Conservation (phyloP, 1,140 invertebrate species). For the Melanaphis sacchari region DNA sequence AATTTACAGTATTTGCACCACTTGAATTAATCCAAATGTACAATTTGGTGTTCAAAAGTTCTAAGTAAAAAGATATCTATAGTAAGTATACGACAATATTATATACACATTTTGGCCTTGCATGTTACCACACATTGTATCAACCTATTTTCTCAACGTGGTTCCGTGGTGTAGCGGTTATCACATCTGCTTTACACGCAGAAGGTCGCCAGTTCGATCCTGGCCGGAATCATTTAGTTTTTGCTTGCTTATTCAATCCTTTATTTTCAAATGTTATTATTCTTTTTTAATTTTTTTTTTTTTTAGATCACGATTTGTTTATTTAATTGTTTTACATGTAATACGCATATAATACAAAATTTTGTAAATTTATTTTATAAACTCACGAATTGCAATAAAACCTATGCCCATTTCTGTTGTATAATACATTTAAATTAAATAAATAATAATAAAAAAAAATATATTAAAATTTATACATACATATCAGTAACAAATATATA, state of each 20-base stretch:
- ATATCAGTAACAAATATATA: background rate
- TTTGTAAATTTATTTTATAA: background rate
- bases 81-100: too few species aligned
- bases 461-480: background rate
- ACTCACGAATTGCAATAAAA: background rate
- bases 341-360: background rate
- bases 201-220: conserved; percentile 64
- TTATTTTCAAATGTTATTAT: background rate
- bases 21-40: background rate
- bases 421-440: background rate
- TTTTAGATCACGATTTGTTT: background rate
- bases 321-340: background rate
- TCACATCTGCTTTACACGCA: conserved; percentile 63
- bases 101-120: background rate
- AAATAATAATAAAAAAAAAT: background rate
- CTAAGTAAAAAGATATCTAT: background rate
- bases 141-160: background rate
- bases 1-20: background rate
- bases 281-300: background rate
- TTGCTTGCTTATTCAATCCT: background rate
- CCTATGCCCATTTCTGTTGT: background rate
- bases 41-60: background rate
- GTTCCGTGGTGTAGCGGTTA: conserved; percentile 63
- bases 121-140: background rate
- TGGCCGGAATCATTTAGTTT: conserved; percentile 61